A percentile compares a stretch with the other conserved stretches of the same genome.
These are phyloP conservation scores for Fragum whitleyi DNA, from an alignment of 2,888 invertebrate species.

Conservation along the genomic window DNA sequence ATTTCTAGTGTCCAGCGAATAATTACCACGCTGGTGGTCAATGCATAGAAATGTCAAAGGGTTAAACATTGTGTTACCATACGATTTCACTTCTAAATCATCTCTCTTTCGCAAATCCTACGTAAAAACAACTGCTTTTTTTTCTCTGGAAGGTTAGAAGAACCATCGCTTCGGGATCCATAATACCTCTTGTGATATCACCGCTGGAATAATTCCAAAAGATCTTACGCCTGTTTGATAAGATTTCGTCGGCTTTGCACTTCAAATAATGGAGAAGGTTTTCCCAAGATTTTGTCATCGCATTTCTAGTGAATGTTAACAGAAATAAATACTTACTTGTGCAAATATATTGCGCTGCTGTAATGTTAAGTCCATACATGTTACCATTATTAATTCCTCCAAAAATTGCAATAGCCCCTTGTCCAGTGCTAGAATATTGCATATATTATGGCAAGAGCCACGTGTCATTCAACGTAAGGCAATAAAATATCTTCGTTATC, in stretches of 20 bases:
- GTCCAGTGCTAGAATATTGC: slow-evolving; percentile 16
- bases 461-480: slow-evolving; percentile 10
- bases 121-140: no score
- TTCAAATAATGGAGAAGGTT: not conserved
- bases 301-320: not conserved
- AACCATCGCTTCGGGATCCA: no score
- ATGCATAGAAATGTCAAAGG: slow-evolving; percentile 34
- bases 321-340: slow-evolving; percentile 27
- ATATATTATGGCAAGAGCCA: slow-evolving; percentile 30
- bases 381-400: slow-evolving; percentile 23
- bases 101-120: no score
- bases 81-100: not conserved
- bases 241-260: not conserved
- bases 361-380: slow-evolving; percentile 54
- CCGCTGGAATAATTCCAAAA: not conserved
- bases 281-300: not conserved
- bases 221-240: not conserved
- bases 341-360: slow-evolving; percentile 30
- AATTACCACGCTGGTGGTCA: slow-evolving; percentile 32
- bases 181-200: no score
- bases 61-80: slow-evolving; percentile 2
- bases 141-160: no score
- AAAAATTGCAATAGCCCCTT: not conserved
- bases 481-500: slow-evolving; percentile 4
- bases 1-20: slow-evolving; percentile 21